Base-by-base conservation (phyloP, 2,113 vertebrate species). In the Sula dactylatra region DNA sequence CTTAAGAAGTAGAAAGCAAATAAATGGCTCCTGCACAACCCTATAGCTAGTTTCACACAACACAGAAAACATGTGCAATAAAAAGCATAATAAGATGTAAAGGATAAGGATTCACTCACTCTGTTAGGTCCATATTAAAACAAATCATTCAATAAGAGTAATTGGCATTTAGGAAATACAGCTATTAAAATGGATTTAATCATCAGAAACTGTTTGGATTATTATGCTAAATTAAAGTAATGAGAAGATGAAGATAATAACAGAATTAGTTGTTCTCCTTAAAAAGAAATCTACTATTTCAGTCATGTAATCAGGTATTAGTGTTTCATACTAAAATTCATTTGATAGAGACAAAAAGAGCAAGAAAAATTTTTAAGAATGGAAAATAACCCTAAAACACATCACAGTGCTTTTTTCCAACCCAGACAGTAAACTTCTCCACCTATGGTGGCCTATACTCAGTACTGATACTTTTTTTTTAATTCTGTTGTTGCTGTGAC, bases 161-260 rank as follows among this genome's bases (percentile, higher is more conserved):
- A 79, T 18, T 82, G 25, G 56, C 32, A 88, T 96, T 93, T 91
- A 79, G 58, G 45, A 96, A 97, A 88, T 31, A 82, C 17, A 76
- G 67, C 34, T 82, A 59, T 38, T 95, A 90, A 79, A 94, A 84
- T 73, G 56, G 45, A 85, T 82, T 92, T 70, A 94, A 85, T 74
- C 17, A 90, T 82, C 83, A 92, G 50, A 95, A 64, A 54, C 18
- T 82, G 52, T 78, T 72, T 86, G 66, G 16, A 84, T 93, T 83
- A 88, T 86, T 91, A 89, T 52, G 36, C 52, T 93, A 92, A 96
- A 91, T 82, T 88, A 84, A 95, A 88, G 54, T 90, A 95, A 85
- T 47, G 40, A 94, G 58, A 85, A 20, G 62, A 87, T 80, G 36
- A 85, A 93, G 50, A 90, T 31, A 82, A 34, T 50, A 90, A 90